Percentiles rank a stretch among this genome's conserved stretches.
Evolutionary conservation across 2,113 vertebrate species (phyloP).

Genomic region (Puma concolor): DNA sequence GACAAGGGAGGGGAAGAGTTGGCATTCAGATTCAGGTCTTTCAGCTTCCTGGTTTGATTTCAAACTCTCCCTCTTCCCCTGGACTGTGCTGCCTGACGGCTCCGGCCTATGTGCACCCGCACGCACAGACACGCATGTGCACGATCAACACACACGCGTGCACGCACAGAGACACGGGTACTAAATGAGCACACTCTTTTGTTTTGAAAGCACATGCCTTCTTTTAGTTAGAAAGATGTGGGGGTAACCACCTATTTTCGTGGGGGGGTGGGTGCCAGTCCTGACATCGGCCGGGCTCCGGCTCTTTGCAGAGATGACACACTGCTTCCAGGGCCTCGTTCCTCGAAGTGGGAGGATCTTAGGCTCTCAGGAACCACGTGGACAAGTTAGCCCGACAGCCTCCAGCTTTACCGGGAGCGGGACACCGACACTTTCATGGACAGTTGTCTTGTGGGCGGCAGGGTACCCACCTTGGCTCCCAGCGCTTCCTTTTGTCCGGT

Average conservation of each 20-base stretch:
- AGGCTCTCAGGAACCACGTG: neutral
- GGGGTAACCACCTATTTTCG: neutral
- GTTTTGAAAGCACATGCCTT: neutral
- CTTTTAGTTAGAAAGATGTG: neutral
- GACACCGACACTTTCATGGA: rapidly evolving
- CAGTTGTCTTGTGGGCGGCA: neutral
- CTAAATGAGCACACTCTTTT: neutral
- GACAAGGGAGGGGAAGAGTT: rapidly evolving
- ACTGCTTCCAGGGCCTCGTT: too few relatives aligned
- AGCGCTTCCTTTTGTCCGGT: neutral
- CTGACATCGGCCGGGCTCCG: neutral
- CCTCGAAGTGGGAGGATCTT: neutral
- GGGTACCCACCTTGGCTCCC: neutral
- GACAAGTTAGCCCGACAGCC: neutral
- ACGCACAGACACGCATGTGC: rapidly evolving
- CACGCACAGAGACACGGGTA: neutral
- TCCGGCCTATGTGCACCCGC: rapidly evolving
- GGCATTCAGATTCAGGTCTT: neutral
- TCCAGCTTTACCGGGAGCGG: neutral
- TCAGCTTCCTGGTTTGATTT: neutral
- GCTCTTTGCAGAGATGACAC: neutral
- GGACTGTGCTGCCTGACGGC: rapidly evolving
- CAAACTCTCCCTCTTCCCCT: neutral
- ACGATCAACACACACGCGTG: too few relatives aligned
- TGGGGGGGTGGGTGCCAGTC: rapidly evolving